Conservation (phyloP, 2,113 vertebrate genomes). For the Loxodonta africana region DNA sequence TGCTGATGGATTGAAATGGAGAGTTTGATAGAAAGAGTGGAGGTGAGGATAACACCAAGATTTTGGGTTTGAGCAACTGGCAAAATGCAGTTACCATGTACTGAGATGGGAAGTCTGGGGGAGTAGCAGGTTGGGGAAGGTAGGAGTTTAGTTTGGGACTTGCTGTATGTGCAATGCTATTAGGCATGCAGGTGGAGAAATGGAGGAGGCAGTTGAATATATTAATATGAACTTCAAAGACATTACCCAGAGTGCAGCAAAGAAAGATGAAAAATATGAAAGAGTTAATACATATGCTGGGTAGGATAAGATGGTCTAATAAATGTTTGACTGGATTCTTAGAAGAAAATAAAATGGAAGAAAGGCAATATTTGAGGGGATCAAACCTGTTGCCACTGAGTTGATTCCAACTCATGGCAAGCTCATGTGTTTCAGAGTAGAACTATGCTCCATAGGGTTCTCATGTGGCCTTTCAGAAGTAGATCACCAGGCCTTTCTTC, state of each 20-base stretch:
- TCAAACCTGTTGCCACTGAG: background rate
- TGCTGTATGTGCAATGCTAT: background rate
- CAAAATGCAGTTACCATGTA: background rate
- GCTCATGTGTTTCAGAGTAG: too few species aligned
- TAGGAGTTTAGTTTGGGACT: background rate
- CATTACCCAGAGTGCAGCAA: background rate
- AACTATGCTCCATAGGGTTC: too few species aligned
- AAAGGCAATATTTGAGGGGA: conserved; percentile 33
- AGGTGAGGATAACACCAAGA: background rate
- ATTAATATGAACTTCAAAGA: background rate
- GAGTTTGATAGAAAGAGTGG: background rate
- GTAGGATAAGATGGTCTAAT: background rate
- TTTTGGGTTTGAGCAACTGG: background rate
- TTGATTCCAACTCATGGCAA: too few species aligned
- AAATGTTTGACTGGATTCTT: background rate
- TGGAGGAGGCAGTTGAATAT: background rate
- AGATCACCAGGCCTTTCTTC: too few species aligned
- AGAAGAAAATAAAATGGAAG: background rate
- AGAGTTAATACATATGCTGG: too few species aligned
- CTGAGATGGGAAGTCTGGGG: background rate
- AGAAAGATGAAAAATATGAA: conserved; percentile 28
- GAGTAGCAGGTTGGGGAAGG: background rate
- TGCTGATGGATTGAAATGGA: background rate
- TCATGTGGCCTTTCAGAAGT: too few species aligned
- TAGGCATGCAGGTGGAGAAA: background rate